Conservation (phyloP, 2,113 vertebrate genomes). For the Tursiops truncatus region DNA sequence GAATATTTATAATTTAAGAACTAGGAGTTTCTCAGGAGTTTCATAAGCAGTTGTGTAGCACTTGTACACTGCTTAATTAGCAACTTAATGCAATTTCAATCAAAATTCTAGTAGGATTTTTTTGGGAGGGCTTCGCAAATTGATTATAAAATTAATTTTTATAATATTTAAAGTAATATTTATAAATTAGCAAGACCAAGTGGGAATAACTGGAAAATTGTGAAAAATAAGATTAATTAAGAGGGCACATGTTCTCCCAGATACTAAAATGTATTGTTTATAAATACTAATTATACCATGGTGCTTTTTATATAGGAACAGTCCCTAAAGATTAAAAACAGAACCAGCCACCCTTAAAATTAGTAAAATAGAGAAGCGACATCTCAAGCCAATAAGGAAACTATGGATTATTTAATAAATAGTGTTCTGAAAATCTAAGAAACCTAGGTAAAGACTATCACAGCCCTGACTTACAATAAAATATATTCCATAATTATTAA, state of each 20-base stretch:
- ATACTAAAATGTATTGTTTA: not conserved
- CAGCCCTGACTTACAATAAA: not conserved
- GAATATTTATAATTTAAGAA: slow-evolving; percentile 27
- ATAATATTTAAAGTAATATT: not conserved
- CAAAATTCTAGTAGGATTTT: not conserved
- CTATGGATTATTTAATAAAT: not conserved
- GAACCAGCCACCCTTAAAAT: not conserved
- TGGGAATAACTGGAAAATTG: not conserved
- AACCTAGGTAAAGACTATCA: not conserved
- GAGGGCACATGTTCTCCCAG: not conserved
- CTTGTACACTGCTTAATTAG: not conserved
- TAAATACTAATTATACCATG: not conserved
- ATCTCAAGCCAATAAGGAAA: slow-evolving; percentile 7
- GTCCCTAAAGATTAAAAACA: not conserved
- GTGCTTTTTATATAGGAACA: not conserved
- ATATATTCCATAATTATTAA: not conserved
- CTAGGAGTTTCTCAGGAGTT: not conserved
- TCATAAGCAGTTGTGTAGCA: not conserved
- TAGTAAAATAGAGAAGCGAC: not conserved
- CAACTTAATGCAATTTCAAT: not conserved
- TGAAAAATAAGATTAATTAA: not conserved
- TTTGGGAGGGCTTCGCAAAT: not conserved
- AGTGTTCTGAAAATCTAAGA: slow-evolving; percentile 9
- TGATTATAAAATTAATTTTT: not conserved
- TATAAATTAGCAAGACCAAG: not conserved